A percentile compares a stretch with the other conserved stretches of the same genome.
phyloP scores from a whole-genome alignment of 2,888 invertebrate genomes.

The Campoplex capitator region DNA sequence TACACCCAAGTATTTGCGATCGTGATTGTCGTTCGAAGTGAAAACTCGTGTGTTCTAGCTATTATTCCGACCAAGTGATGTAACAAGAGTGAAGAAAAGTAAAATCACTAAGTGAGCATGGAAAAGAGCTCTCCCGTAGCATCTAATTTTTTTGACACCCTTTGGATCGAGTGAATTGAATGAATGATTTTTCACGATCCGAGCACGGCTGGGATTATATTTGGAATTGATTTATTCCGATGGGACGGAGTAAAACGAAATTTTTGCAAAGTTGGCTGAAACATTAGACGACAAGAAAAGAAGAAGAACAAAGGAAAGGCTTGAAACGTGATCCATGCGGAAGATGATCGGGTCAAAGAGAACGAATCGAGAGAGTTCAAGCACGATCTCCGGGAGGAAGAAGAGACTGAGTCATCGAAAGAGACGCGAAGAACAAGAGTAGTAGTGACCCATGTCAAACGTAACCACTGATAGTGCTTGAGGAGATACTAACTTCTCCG shows the following conservation, averaged over 20 bases:
- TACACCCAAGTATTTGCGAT: constrained; percentile 13
- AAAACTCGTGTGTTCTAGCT: background rate
- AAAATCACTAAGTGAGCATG: constrained; percentile 10
- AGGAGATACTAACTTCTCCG: constrained; percentile 26
- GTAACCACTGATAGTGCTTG: constrained; percentile 36
- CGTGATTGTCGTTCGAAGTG: constrained; percentile 31
- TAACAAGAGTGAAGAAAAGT: background rate
- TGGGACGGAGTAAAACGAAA: constrained; percentile 32
- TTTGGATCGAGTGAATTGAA: background rate
- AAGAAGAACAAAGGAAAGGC: constrained; percentile 4
- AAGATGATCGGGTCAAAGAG: constrained; percentile 53
- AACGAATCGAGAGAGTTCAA: constrained; percentile 39
- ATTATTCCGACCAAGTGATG: background rate
- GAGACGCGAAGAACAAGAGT: background rate
- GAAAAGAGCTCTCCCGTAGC: background rate
- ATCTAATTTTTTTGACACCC: background rate
- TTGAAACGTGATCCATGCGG: constrained; percentile 28
- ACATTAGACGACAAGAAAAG: constrained; percentile 26
- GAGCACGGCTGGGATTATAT: constrained; percentile 15
- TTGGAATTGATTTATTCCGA: constrained; percentile 34
- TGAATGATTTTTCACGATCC: constrained; percentile 6
- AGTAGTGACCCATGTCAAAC: background rate
- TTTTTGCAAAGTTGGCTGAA: constrained; percentile 46
- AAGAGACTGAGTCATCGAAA: constrained; percentile 12
- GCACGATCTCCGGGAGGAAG: constrained; percentile 26